A percentile compares a stretch with the other conserved stretches of the same genome.
phyloP scores from a whole-genome alignment of 30 jellyfish, hydroid and myxozoan genomes.

The Calvadosia cruxmelitensis region DNA sequence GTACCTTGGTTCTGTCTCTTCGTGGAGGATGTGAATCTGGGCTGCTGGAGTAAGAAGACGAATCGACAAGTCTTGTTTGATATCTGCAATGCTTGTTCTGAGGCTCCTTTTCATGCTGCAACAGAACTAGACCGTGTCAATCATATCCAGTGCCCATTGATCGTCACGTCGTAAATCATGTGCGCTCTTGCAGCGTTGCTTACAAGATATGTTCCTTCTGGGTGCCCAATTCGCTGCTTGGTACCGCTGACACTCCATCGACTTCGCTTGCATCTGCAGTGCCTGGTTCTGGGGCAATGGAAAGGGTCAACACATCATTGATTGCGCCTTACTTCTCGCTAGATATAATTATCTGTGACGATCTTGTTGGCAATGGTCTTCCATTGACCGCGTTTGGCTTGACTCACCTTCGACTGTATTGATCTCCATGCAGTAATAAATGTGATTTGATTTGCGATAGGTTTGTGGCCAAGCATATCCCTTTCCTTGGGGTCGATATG shows the following conservation, averaged over 20 bases:
- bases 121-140: no score
- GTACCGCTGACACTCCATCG: background rate
- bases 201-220: background rate
- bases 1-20: constrained; percentile 59
- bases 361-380: no score
- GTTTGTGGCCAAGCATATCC: constrained; percentile 80
- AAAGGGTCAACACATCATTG: no score
- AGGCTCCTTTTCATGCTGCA: background rate
- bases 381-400: background rate
- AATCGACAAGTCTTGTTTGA: constrained; percentile 51
- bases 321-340: no score
- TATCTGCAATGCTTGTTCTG: constrained; percentile 15
- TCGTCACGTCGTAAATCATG: no score
- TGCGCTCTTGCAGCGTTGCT: no score
- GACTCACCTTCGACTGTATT: background rate
- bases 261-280: no score
- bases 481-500: constrained; percentile 68
- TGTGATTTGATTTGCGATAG: constrained; percentile 85
- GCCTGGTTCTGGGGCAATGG: no score
- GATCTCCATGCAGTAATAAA: no score
- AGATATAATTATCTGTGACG: no score
- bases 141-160: no score
- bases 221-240: background rate
- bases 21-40: constrained; percentile 49
- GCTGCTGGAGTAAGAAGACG: constrained; percentile 59